A percentile compares a stretch with the other conserved stretches of the same genome.
Evolutionary conservation across 2,888 invertebrate genomes (phyloP).

Genomic region (Papilio demoleus): DNA sequence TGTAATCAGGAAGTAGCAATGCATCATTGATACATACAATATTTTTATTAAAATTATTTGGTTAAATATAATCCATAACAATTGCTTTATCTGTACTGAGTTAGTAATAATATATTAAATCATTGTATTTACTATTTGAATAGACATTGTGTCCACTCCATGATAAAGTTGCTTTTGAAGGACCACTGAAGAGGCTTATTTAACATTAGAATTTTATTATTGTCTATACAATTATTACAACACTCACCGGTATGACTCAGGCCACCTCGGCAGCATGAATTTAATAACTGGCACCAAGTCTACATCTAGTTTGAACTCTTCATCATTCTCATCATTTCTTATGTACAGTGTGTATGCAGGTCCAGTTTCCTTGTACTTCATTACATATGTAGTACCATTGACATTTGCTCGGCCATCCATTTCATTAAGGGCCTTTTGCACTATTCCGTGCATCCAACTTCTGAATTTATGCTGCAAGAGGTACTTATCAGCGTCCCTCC

Average conservation of each 20-base stretch:
- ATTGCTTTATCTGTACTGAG: background rate
- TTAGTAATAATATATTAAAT: no score
- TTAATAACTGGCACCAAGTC: slow-evolving; percentile 82
- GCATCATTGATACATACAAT: background rate
- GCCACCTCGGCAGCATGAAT: slow-evolving; percentile 72
- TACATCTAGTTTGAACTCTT: slow-evolving; percentile 68
- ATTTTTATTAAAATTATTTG: background rate
- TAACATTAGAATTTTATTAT: background rate
- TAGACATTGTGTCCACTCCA: background rate
- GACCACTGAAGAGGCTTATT: background rate
- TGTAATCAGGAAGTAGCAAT: background rate
- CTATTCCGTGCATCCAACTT: slow-evolving; percentile 80
- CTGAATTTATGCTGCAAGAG: slow-evolving; percentile 77
- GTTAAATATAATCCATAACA: background rate
- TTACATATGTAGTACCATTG: slow-evolving; percentile 59
- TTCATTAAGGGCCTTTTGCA: slow-evolving; percentile 71
- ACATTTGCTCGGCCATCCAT: slow-evolving; percentile 60
- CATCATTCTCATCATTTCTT: slow-evolving; percentile 52
- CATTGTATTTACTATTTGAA: no score
- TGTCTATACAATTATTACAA: background rate
- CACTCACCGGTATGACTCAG: slow-evolving; percentile 64
- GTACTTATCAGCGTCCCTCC: slow-evolving; percentile 75
- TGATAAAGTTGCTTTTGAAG: background rate
- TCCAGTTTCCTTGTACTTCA: slow-evolving; percentile 70
- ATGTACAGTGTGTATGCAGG: slow-evolving; percentile 83